Evolutionary conservation across 2,888 invertebrate species (phyloP), one percentile per base, ranked within the genome.

Genomic region (Seladonia tumulorum): DNA sequence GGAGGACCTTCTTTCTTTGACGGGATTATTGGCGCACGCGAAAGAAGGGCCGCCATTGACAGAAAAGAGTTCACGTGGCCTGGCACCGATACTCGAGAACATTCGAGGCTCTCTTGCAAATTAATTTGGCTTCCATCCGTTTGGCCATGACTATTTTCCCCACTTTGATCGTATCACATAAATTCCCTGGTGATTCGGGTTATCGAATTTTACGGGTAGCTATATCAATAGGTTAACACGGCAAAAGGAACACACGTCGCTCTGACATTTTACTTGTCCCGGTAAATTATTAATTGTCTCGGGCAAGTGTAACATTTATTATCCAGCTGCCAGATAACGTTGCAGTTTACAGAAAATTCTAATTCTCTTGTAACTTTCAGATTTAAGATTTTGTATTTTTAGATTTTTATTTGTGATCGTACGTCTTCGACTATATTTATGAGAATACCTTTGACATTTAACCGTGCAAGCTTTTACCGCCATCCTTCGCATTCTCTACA

Each of bases 1-100:
- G 79, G 68, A 88, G 86, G 82, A 84, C n/a, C 86, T 84, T 77
- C 76, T 85, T 90, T 83, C 88, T 90, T 88, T 86, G 89, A 87
- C 85, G 77, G 89, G 90, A 91, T 91, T 91, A 90, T 82, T 70
- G 63, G 80, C 63, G 78, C 45, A 71, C 74, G 68, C 74, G 45
- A 42, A 60, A 76, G 74, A 76, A 75, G 76, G 63, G 68, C 14
- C 49, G 60, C 29, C 76, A 60, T 73, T 81, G 63, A 57, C 39
- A 10, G n/a, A n/a, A 60, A 71, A 63, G 76, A 72, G 72, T 39
- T 81, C 76, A 76, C 70, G 68, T 53, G 57, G 47, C 53, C 39
- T 49, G 42, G 57, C 66, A 29, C 70, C 25, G 45, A 35, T 29
- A 39, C 29, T 72, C 25, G 49, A 72, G 68, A 74, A 70, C 39